Evolutionary conservation across 2,113 vertebrate species (phyloP), one percentile per base, ranked within the genome.

Genomic region (Solenodon paradoxus): DNA sequence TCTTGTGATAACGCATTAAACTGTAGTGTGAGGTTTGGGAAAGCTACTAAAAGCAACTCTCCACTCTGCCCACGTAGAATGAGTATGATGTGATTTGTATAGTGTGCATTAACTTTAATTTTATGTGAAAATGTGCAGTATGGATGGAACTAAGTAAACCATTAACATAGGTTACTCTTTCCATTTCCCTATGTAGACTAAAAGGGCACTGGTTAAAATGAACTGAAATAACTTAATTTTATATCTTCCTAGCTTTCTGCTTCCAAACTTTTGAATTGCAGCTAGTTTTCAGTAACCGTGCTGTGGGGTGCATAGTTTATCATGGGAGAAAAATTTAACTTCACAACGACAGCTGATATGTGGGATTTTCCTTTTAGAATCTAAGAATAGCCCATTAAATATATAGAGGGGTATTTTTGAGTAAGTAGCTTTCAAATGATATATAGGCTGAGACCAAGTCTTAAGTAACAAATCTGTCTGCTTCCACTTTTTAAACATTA

Each of bases 391-490:
- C 55, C 80, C 42, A 75, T 32, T 63, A 84, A 86, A 69, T 19
- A 20, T 32, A 61, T 40, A 45, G 28, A 35, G 47, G 57, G 88
- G 55, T 95, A 71, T 79, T 69, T 88, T 75, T 89, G 69, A 75
- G 42, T 64, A 80, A 92, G 79, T 19, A 83, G 83, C 35, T 77
- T 92, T 92, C 93, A 96, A 95, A 81, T 57, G 80, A 64, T 38
- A 57, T 20, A 35, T n/a, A 49, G 71, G 82, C 40, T 49, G 26
- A 96, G 74, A 16, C 19, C 57, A 28, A 88, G 32, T 96, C 94
- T 94, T 96, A 80, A 86, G 28, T 95, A 82, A 68, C 57, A 97
- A 61, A 93, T 81, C 42, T 84, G 32, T 69, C 68, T 92, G 92
- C 93, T 61, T 93, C 81, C 66, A 8, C 32, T 32, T 81, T n/a